Evolutionary conservation across 2,113 vertebrate genomes (phyloP).

Genomic region (Tachuris rubrigastra): DNA sequence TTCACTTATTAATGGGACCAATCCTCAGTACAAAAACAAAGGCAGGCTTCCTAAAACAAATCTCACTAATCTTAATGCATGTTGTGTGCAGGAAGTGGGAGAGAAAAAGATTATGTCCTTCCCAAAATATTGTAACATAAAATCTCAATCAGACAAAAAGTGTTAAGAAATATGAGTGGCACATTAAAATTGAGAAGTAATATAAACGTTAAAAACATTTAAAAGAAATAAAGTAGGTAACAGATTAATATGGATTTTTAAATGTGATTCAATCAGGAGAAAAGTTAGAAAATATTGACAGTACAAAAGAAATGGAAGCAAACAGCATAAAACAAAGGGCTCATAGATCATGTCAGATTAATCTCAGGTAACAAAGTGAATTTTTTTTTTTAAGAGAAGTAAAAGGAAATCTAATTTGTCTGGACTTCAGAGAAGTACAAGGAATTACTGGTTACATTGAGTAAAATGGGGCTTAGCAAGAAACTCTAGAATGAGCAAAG

Average conservation of each 20-base stretch:
- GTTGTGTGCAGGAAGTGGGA: neutral
- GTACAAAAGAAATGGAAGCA: neutral
- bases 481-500: neutral
- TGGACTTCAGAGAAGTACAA: neutral
- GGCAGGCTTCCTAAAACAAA: neutral
- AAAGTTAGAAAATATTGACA: neutral
- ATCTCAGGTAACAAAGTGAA: neutral
- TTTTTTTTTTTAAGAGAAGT: neutral
- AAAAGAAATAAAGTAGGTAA: neutral
- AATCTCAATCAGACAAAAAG: neutral
- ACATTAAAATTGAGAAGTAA: neutral
- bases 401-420: neutral
- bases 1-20: neutral
- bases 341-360: neutral
- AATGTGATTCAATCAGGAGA: neutral
- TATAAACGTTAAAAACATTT: neutral
- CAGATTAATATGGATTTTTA: neutral
- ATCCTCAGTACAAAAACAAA: neutral
- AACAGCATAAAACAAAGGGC: neutral
- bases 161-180: neutral
- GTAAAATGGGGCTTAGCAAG: neutral
- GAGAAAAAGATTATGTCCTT: neutral
- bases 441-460: neutral
- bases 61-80: neutral
- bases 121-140: neutral